phyloP scores from a whole-genome alignment of 2,113 vertebrate genomes.

The Actinemys pallida region DNA sequence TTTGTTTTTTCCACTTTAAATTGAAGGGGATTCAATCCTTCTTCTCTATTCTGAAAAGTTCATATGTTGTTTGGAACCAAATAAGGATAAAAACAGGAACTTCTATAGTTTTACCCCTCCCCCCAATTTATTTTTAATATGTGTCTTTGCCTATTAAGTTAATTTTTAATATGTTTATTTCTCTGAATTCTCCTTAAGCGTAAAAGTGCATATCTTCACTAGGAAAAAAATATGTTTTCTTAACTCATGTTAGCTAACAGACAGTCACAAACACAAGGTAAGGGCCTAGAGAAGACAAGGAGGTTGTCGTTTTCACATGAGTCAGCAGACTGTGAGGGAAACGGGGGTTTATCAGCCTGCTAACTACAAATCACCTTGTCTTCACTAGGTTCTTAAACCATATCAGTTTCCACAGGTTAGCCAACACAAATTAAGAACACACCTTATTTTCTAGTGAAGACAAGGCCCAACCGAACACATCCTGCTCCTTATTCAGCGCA shows the following conservation, averaged over 20 bases:
- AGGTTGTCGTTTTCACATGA: neutral
- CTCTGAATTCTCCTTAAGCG: neutral
- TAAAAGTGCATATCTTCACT: neutral
- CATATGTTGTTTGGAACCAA: neutral
- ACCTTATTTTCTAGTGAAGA: neutral
- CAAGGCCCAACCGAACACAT: neutral
- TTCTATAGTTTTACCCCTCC: neutral
- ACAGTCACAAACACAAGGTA: neutral
- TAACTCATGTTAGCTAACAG: neutral
- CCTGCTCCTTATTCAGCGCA: neutral
- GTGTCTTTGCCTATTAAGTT: neutral
- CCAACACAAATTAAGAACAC: neutral
- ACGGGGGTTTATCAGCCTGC: neutral
- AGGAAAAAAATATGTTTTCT: neutral
- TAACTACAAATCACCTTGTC: neutral
- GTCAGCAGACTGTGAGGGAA: neutral
- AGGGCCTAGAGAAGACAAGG: slow-evolving; percentile 21
- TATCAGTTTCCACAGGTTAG: neutral
- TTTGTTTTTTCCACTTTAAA: slow-evolving; percentile 46
- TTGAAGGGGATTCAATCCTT: slow-evolving; percentile 29
- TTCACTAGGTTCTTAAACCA: neutral
- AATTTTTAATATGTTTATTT: neutral
- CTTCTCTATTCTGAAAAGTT: neutral
- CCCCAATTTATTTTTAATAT: neutral
- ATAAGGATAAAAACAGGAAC: neutral